Conservation (phyloP, 2,797 vertebrate genomes). For the Aeoliscus strigatus region DNA sequence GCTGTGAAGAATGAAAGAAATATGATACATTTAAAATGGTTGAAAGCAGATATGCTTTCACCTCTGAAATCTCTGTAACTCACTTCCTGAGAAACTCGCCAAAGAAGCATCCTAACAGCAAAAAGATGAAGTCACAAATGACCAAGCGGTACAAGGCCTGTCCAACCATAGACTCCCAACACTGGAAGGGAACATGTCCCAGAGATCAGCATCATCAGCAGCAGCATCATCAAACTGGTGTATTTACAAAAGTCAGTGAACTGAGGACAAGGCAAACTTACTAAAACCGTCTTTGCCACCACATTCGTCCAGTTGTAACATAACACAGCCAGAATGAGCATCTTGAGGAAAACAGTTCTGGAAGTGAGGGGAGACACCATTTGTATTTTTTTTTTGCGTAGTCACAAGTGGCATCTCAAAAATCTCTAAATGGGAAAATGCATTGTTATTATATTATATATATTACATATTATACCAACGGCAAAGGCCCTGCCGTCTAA, state of each 20-base stretch:
- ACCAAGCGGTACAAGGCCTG: slow-evolving; percentile 91
- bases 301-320: slow-evolving; percentile 88
- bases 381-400: too few species aligned
- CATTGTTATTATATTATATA: too few species aligned
- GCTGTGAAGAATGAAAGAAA: slow-evolving; percentile 55
- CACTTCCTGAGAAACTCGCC: slow-evolving; percentile 94
- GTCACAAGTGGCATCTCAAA: too few species aligned
- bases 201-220: too few species aligned
- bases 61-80: slow-evolving; percentile 26
- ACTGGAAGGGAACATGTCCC: slow-evolving; percentile 66
- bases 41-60: neutral
- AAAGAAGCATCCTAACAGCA: slow-evolving; percentile 85
- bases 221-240: too few species aligned
- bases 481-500: slow-evolving; percentile 39
- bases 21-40: neutral
- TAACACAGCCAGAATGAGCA: slow-evolving; percentile 85
- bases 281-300: slow-evolving; percentile 56
- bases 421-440: too few species aligned
- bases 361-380: neutral
- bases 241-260: too few species aligned
- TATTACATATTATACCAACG: too few species aligned
- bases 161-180: slow-evolving; percentile 92
- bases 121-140: slow-evolving; percentile 89
- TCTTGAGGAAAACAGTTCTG: slow-evolving; percentile 87
- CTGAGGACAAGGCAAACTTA: slow-evolving; percentile 31